Conservation (phyloP, 53 echinoderm and acorn worm genomes). For the Arbacia lixula region DNA sequence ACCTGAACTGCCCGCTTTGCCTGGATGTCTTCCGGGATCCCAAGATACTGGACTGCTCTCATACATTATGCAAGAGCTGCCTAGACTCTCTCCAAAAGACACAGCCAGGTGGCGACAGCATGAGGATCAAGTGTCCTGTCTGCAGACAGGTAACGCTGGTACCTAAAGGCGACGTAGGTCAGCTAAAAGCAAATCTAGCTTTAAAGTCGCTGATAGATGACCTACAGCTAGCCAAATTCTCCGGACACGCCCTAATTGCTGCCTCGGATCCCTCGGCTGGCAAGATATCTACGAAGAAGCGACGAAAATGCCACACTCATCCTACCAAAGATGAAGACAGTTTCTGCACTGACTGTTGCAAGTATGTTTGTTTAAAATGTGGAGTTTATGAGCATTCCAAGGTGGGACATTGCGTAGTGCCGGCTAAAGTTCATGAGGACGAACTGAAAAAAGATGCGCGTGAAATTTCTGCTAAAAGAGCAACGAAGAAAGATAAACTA, state of each 20-base stretch:
- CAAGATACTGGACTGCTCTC: constrained; percentile 16
- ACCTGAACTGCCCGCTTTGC: too few species aligned
- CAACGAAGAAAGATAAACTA: too few species aligned
- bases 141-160: neutral
- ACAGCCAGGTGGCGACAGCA: neutral
- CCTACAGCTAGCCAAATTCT: neutral
- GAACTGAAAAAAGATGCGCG: too few species aligned
- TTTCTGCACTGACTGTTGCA: constrained; percentile 8
- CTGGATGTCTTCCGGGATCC: too few species aligned
- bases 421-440: neutral
- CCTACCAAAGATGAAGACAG: constrained; percentile 4
- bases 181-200: neutral
- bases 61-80: constrained; percentile 11
- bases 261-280: neutral
- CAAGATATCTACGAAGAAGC: neutral
- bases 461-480: neutral
- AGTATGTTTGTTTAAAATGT: constrained; percentile 6
- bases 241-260: neutral
- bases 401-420: neutral
- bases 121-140: neutral
- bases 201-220: neutral
- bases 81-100: neutral
- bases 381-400: neutral
- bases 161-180: neutral
- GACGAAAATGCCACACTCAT: neutral